Evolutionary conservation across 2,113 vertebrate genomes (phyloP), one percentile per base, ranked within the genome.

Genomic region (Gallinago paraguaiae): DNA sequence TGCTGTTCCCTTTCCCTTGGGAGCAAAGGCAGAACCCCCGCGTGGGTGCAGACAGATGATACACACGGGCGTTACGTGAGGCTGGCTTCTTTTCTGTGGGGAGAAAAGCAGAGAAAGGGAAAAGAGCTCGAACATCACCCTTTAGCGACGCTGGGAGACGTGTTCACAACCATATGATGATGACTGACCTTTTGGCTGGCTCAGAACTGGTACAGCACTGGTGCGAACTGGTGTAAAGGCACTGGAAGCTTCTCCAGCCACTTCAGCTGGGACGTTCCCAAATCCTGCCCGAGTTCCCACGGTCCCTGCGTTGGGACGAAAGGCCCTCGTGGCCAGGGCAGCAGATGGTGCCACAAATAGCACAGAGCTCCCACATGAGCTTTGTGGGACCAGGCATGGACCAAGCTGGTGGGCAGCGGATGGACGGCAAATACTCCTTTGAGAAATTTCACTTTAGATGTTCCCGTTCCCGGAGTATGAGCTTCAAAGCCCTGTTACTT

Each of bases 401-500:
- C 3, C 19, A 9, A 37, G 60, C 60, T 17, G 30, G 30, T 13
- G 74, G 92, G 51, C 37, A 22, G 14, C 1, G 25, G 30, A 17
- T 1, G 0, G 33, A 10, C 11, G 50, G 35, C 68, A 69, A 88
- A 37, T 39, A 53, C 2, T 37, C 39, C 0, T 2, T 6, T 11
- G 1, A 11, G 59, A 33, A 71, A 77, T 18, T 35, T 7, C 63
- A 1, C 0, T 4, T 46, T 5, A 19, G 33, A 9, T 13, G 28
- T 13, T 19, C 8, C 39, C 8, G 0, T 3, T 9, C 41, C n/a
- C n/a, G 4, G 25, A 15, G 25, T 0, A 1, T 0, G 37, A 45
- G 9, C 48, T 59, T 50, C 17, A 5, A 17, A 27, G 10, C 56
- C 56, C 46, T 4, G 0, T 22, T 5, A 1, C 10, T 30, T 9